Evolutionary conservation across 2,888 invertebrate genomes (phyloP), one percentile per base, ranked within the genome.

Genomic region (Theretra japonica): DNA sequence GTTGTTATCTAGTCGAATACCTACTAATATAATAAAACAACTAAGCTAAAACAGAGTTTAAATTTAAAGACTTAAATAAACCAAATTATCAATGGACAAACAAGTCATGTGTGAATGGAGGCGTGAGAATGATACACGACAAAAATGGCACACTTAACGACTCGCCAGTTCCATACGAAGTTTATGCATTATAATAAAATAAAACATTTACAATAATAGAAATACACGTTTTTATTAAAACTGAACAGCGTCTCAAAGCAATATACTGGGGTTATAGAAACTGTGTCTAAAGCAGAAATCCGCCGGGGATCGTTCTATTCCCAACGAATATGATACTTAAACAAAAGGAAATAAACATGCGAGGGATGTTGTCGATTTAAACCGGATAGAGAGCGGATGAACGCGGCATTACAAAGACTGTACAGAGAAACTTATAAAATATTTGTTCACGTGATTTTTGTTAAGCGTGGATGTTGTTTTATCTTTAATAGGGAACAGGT

Each of bases 331-430:
- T 48, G 41, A 41, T 33, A 41, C 41, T 41, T 62, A 62, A 62
- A 62, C 48, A 65, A 65, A 48, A 65, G 23, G 48, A 48, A 65
- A 65, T 65, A 65, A 48, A 65, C 65, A 48, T 65, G 48, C 23
- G 23, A 48, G 41, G 23, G 48, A 48, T 65, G 41, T 62, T 62
- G 62, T 65, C 65, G 65, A 65, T 65, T 65, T 48, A 65, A 65
- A 48, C 65, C 65, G 65, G 65, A 65, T 41, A 62, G 48, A 15
- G 65, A 65, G 48, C 65, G 65, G 65, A 65, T 65, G 65, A 65
- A 17, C 17, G 65, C 65, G 65, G 65, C 65, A 65, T 65, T 65
- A 65, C 65, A 65, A 65, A 65, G 65, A 65, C 62, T 48, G n/a
- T 53, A 23, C 17, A 23, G 65, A 65, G 41, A 48, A 48, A 25